Percentiles rank a stretch among this genome's conserved stretches.
Conservation (phyloP, 2,888 invertebrate genomes). For the Syrphus vitripennis region DNA sequence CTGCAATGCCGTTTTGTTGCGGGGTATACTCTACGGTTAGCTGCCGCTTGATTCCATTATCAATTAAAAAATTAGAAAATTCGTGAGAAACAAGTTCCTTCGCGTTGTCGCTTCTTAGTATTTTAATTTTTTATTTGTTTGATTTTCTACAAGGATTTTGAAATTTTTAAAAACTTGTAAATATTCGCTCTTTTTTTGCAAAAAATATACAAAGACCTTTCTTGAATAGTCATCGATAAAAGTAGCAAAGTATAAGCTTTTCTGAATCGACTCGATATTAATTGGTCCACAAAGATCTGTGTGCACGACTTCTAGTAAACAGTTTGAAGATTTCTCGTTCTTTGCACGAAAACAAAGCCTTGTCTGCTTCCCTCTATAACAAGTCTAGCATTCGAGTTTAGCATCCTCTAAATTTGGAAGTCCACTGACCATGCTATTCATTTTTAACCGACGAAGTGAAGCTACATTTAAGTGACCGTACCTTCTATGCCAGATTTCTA, state of each 20-base stretch:
- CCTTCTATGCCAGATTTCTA: conserved; percentile 6
- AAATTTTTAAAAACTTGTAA: conserved; percentile 20
- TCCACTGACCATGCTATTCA: conserved; percentile 11
- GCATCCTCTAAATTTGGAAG: too few relatives aligned
- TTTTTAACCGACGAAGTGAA: conserved; percentile 11
- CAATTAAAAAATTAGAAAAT: not conserved
- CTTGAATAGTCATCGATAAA: too few relatives aligned
- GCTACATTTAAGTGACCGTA: conserved; percentile 7
- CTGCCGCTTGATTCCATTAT: not conserved
- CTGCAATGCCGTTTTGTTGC: conserved; percentile 1
- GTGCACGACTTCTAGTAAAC: too few relatives aligned
- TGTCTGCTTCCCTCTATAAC: too few relatives aligned
- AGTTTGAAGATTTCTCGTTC: too few relatives aligned
- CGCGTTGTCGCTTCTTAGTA: not conserved
- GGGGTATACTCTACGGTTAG: not conserved
- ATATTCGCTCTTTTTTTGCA: conserved; percentile 19
- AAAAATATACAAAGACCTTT: too few relatives aligned
- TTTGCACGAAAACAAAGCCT: too few relatives aligned
- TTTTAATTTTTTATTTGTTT: conserved; percentile 16
- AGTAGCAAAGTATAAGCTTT: too few relatives aligned
- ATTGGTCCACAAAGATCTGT: too few relatives aligned
- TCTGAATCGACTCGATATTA: too few relatives aligned
- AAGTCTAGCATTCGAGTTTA: too few relatives aligned
- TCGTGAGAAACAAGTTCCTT: not conserved
- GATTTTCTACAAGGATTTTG: conserved; percentile 3